Evolutionary conservation across 2,797 vertebrate genomes (phyloP).

Genomic region (Hoplostethus mediterraneus): DNA sequence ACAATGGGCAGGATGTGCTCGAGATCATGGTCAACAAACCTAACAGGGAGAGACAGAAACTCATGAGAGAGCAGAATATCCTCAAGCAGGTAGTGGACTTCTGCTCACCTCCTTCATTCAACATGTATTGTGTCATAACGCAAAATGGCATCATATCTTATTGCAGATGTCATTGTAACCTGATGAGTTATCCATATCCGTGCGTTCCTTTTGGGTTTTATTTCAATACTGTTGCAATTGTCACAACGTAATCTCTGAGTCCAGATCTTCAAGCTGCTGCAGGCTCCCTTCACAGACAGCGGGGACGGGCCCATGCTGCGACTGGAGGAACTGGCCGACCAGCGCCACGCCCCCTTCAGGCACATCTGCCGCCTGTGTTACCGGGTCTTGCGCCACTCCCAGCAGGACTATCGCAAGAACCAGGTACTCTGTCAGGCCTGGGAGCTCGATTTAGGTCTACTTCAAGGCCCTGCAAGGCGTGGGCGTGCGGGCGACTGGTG

Average conservation of each 20-base stretch:
- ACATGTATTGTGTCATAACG: background rate
- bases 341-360: constrained; percentile 96
- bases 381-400: constrained; percentile 95
- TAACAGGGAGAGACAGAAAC: constrained; percentile 96
- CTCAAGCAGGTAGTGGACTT: constrained; percentile 91
- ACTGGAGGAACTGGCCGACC: constrained; percentile 96
- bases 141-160: background rate
- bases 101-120: background rate
- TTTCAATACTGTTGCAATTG: background rate
- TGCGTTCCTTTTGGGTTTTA: background rate
- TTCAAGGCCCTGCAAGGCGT: background rate
- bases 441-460: background rate
- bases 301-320: constrained; percentile 97
- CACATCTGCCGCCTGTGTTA: constrained; percentile 98
- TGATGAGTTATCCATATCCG: background rate
- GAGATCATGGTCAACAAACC: constrained; percentile 99
- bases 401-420: constrained; percentile 99
- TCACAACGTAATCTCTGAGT: constrained; percentile 5
- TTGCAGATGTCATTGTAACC: background rate
- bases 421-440: constrained; percentile 84
- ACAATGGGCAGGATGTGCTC: constrained; percentile 95
- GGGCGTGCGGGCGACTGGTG: background rate
- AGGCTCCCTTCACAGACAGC: constrained; percentile 96
- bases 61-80: constrained; percentile 99
- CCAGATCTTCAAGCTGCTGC: constrained; percentile 98